Evolutionary conservation across 2,113 vertebrate genomes (phyloP), one percentile per base, ranked within the genome.

Genomic region (Mustela lutreola): DNA sequence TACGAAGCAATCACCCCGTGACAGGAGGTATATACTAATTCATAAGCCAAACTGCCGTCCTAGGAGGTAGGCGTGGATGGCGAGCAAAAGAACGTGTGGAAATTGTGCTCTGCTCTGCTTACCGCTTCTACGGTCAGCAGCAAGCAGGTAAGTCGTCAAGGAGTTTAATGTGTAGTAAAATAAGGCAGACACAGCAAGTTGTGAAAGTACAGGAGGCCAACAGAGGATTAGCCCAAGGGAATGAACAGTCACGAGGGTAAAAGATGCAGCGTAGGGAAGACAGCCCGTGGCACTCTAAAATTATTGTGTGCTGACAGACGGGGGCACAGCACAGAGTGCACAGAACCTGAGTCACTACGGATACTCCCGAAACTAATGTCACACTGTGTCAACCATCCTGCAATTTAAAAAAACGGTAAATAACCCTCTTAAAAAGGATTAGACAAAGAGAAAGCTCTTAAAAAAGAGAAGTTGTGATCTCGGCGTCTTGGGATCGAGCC

Each of bases 1-100:
- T 8, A 1, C 5, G n/a, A 90, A 73, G 39, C 28, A 7, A 45
- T 14, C 2, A 62, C 42, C 7, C 56, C n/a, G 6, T 0, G 0
- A 28, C 76, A 78, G 50, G 36, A 56, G 11, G 19, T 16, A 7
- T 3, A 42, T 2, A 33, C 10, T 31, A 11, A 53, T 56, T 39
- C n/a, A 16, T 22, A n/a, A 84, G 24, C 21, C 87, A 76, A 65
- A 78, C 2, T 31, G 58, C 21, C 15, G 7, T 28, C 22, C n/a
- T 26, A 58, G 87, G 31, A 5, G 28, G 26, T 26, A 45, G 79
- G 58, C 11, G 7, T 36, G 6, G 42, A 42, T 1, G 36, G 26
- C 2, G 9, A 65, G 21, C 75, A 71, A 53, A 8, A 45, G 33
- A 33, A 36, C 26, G 24, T 28, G 1, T 11, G 75, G 56, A n/a